phyloP scores from a whole-genome alignment of 2,797 vertebrate species.

The Poecilia wingei region DNA sequence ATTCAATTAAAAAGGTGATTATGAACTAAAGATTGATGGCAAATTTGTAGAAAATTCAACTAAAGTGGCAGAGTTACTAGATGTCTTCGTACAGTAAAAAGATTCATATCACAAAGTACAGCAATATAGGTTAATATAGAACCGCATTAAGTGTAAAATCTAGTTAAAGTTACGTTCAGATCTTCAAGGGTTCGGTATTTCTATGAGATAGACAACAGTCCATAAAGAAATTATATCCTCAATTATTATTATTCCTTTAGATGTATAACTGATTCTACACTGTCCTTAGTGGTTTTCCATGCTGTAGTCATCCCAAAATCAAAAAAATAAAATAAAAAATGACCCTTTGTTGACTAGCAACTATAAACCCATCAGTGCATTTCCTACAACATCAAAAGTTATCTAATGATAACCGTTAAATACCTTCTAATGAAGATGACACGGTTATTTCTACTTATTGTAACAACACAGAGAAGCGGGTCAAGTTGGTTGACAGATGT shows the following conservation, averaged over 20 bases:
- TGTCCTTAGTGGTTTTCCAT: too few relatives aligned
- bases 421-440: too few relatives aligned
- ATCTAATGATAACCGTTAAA: too few relatives aligned
- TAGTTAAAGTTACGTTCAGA: not conserved
- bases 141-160: not conserved
- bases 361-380: too few relatives aligned
- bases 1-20: not conserved
- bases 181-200: not conserved
- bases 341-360: too few relatives aligned
- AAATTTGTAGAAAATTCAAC: not conserved
- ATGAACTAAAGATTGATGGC: not conserved
- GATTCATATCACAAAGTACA: not conserved
- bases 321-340: too few relatives aligned
- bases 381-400: too few relatives aligned
- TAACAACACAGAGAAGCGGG: too few relatives aligned
- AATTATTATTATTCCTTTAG: not conserved
- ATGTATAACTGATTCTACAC: not conserved
- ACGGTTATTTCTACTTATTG: too few relatives aligned
- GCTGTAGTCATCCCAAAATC: too few relatives aligned
- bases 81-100: not conserved
- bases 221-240: not conserved
- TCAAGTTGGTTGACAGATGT: too few relatives aligned
- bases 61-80: not conserved
- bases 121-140: not conserved
- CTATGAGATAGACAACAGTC: not conserved